A percentile compares a stretch with the other conserved stretches of the same genome.
phyloP scores from a whole-genome alignment of 2,888 invertebrate species.

The Gortyna flavago region DNA sequence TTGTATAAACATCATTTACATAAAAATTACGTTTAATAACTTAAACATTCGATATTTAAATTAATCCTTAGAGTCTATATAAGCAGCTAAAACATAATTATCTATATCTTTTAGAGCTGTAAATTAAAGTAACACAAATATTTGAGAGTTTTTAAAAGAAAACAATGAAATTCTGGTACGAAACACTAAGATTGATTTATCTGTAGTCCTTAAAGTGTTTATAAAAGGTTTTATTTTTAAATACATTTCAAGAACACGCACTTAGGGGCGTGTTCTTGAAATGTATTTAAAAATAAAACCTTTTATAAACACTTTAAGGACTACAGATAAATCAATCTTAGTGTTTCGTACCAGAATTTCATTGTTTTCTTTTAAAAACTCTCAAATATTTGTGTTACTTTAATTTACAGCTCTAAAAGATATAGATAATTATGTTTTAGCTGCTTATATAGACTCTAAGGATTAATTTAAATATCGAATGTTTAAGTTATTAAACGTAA shows the following conservation, averaged over 20 bases:
- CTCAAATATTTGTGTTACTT: background rate
- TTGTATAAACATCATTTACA: background rate
- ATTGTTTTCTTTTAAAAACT: background rate
- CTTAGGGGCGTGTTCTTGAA: background rate
- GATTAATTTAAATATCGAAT: background rate
- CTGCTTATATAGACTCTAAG: no score
- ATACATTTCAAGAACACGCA: background rate
- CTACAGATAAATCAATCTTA: conserved; percentile 21
- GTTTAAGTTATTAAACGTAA: no score
- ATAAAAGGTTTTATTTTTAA: conserved; percentile 14
- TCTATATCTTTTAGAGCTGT: background rate
- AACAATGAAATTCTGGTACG: background rate
- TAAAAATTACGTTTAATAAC: background rate
- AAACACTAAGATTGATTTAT: conserved; percentile 20
- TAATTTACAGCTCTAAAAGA: background rate
- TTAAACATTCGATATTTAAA: background rate
- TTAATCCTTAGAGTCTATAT: no score
- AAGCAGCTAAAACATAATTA: background rate
- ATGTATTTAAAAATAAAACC: conserved; percentile 15
- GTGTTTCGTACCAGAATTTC: background rate
- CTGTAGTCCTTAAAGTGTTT: conserved; percentile 9
- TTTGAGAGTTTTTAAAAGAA: background rate
- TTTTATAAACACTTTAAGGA: conserved; percentile 13
- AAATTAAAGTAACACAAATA: background rate
- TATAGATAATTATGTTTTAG: background rate